Evolutionary conservation across 2,797 vertebrate species (phyloP), one percentile per base, ranked within the genome.

Genomic region (Anomalospiza imberbis): DNA sequence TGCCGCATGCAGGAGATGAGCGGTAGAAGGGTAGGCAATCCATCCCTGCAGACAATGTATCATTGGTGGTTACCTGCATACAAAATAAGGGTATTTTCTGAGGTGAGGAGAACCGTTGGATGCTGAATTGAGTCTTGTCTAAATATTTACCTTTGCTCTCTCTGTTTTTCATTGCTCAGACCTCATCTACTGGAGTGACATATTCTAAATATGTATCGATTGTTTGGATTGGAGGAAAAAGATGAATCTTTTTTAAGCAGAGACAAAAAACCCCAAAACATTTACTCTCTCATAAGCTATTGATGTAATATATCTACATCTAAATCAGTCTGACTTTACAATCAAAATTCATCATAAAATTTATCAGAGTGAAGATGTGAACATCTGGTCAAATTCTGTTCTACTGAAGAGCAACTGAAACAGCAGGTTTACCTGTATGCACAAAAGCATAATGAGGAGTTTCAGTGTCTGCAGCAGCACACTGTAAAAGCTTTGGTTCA

Each of bases 11-110:
- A 8, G 99, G 96, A 9, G 97, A 94, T 2, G 99, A 99, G 63
- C 99, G 99, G 91, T 97, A 97, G 93, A 99, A 99, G 15, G 99
- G 98, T 93, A 99, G 83, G 75, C 99, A 99, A 51, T 94, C 57
- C 77, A 84, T 68, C 42, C 72, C 84, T 4, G 73, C 11, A 13
- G 95, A 91, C 44, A 88, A 42, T 7, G 75, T 85, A 28, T 98
- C 97, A 34, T 94, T 94, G 57, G 22, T 36, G 7, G 96, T 78
- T 66, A 98, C 97, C 99, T 99, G 98, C 32, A 12, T 22, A 15
- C 66, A 47, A 76, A 62, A 68, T 48, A 83, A 85, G 2, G 19
- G 9, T 12, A 31, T 53, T 83, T 81, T 91, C 55, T 62, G 53
- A 53, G 24, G 12, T 65, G 44, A 89, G 79, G 12, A 17, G 24